phyloP scores from a whole-genome alignment of 2,797 vertebrate species.

The Clangula hyemalis region DNA sequence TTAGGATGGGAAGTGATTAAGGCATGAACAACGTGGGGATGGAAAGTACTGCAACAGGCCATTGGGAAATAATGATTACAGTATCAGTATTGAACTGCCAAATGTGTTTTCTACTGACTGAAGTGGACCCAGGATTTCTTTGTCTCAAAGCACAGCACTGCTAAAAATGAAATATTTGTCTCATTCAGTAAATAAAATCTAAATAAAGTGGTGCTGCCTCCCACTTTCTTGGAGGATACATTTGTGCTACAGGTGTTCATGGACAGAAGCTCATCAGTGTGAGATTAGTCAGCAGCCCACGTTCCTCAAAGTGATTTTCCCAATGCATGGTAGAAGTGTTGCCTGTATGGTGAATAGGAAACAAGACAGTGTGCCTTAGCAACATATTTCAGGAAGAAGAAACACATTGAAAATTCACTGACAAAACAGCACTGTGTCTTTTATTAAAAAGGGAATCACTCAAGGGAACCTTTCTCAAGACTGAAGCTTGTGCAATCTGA shows the following conservation, averaged over 20 bases:
- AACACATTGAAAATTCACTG: not conserved
- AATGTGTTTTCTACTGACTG: not conserved
- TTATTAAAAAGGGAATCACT: not conserved
- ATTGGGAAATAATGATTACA: slow-evolving; percentile 39
- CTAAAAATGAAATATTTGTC: not conserved
- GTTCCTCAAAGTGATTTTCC: not conserved
- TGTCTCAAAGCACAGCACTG: not conserved
- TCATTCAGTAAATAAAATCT: not conserved
- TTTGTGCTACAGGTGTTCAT: not conserved
- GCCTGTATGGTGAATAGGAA: not conserved
- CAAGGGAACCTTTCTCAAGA: slow-evolving; percentile 42
- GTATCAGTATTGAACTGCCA: not conserved
- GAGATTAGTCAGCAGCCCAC: not conserved
- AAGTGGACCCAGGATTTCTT: not conserved
- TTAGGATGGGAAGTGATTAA: slow-evolving; percentile 51
- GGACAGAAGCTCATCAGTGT: not conserved
- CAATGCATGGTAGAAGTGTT: not conserved
- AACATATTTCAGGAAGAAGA: not conserved
- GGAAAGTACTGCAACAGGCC: slow-evolving; percentile 41
- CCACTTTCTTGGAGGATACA: not conserved
- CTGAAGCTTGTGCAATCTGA: slow-evolving; percentile 25
- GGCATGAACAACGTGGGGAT: slow-evolving; percentile 17
- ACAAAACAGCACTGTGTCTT: not conserved
- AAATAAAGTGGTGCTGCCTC: not conserved
- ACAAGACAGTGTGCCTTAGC: not conserved